These are phyloP conservation scores for Lepas anatifera DNA, from an alignment of 2,888 invertebrate genomes.

Conservation along the genomic window DNA sequence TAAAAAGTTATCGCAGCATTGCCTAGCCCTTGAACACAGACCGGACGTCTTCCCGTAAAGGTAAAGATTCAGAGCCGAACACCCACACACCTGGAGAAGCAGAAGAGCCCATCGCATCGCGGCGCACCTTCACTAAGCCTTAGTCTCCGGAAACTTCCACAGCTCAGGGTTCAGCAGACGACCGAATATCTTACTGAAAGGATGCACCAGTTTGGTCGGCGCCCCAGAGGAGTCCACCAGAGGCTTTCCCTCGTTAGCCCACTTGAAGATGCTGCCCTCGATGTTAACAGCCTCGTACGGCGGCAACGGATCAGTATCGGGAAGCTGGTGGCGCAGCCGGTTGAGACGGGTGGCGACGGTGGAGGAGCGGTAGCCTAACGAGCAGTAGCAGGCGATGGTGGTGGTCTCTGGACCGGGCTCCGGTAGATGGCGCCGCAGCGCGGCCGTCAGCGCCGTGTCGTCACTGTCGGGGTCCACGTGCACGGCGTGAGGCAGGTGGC, in stretches of 20 bases:
- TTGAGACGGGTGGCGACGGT: constrained; percentile 13
- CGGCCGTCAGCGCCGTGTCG: not conserved
- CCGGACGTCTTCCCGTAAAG: not conserved
- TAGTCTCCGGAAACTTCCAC: not conserved
- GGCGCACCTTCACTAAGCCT: not conserved
- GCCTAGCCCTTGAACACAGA: no score
- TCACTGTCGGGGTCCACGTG: constrained; percentile 6
- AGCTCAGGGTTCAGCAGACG: constrained; percentile 4
- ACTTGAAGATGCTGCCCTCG: constrained; percentile 22
- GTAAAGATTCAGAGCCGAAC: not conserved
- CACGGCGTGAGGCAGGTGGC: constrained; percentile 16
- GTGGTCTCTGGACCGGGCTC: not conserved
- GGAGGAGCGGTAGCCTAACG: constrained; percentile 20
- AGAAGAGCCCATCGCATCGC: not conserved
- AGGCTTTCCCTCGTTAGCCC: constrained; percentile 19
- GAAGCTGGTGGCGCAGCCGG: not conserved
- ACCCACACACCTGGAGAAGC: not conserved
- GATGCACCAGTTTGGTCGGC: constrained; percentile 14
- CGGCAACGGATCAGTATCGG: not conserved
- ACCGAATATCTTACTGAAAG: constrained; percentile 17
- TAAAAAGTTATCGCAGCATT: no score
- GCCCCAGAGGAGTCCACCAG: constrained; percentile 13
- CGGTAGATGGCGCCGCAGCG: not conserved
- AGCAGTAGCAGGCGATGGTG: constrained; percentile 19
- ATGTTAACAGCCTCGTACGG: constrained; percentile 14